Percentiles rank a stretch among this genome's conserved stretches.
phyloP scores from a whole-genome alignment of 2,113 vertebrate genomes.

The Perccottus glenii region DNA sequence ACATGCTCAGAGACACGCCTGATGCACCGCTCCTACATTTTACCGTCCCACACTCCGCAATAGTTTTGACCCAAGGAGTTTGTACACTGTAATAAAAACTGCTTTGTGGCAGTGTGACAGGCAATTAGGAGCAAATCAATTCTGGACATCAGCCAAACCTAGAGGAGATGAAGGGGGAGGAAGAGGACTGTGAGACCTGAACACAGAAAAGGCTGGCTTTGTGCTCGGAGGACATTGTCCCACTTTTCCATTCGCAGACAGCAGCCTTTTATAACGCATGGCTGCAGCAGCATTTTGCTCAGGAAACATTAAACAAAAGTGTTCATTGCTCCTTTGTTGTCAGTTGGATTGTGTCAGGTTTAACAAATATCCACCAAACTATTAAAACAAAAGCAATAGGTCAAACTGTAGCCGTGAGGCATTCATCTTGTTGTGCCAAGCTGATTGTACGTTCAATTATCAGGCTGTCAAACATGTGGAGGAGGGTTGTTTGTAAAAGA shows the following conservation, averaged over 20 bases:
- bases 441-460: no score
- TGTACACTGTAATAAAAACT: background rate
- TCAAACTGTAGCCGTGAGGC: background rate
- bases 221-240: conserved; percentile 56
- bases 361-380: background rate
- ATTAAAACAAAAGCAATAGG: background rate
- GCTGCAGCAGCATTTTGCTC: conserved; percentile 31
- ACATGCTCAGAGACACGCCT: conserved; percentile 34
- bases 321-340: conserved; percentile 14
- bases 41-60: background rate
- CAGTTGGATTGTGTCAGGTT: background rate
- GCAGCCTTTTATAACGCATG: conserved; percentile 31
- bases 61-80: conserved; percentile 19
- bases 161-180: background rate
- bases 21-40: conserved; percentile 41
- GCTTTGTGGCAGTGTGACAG: conserved; percentile 35
- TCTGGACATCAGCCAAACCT: conserved; percentile 24
- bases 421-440: no score
- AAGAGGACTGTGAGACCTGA: conserved; percentile 31
- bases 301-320: conserved; percentile 20
- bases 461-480: no score
- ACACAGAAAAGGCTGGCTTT: conserved; percentile 16
- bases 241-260: conserved; percentile 45
- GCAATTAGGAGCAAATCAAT: conserved; percentile 36
- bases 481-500: no score